Evolutionary conservation across 2,113 vertebrate species (phyloP), one percentile per base, ranked within the genome.

Genomic region (Mixornis gularis): DNA sequence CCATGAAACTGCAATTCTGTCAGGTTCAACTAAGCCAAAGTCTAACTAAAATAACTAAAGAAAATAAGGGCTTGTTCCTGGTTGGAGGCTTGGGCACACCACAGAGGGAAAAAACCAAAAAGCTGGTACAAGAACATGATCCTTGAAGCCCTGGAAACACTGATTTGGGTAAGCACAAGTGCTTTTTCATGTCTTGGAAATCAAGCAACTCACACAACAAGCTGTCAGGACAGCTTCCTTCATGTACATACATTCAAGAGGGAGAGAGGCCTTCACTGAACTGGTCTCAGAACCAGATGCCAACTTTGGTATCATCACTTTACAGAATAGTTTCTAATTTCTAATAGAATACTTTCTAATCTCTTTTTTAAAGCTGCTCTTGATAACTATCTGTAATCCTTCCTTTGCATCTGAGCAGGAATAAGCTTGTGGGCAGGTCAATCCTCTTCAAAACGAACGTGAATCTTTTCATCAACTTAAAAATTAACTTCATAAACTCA

Each of bases 21-120:
- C 76, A 74, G 56, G 69, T 80, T 68, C 72, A 88, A 85, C 68
- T 66, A 80, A 78, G 77, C 52, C 64, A 66, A 66, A 87, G 79
- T 49, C 87, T 94, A 92, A 82, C 59, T 38, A 72, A 92, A 85
- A 91, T 25, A 85, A 78, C 71, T 62, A 72, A 79, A 84, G 76
- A 92, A 95, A 94, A 85, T 34, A 89, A 41, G 44, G 49, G 83
- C 60, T 84, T 51, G 20, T 40, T 85, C 77, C 90, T 68, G 56
- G 25, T 30, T 41, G 60, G 44, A 77, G 25, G 52, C 60, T 79
- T 85, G 74, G 71, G 71, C 79, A 79, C 81, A 49, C 56, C 40
- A 52, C 34, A 87, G 66, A 68, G 48, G 65, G 63, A 68, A 53
- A 64, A 30, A 68, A 29, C 32, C 40, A 88, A 81, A 81, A 78